Percentiles rank a stretch among this genome's conserved stretches.
These are phyloP conservation scores for Lepidurus packardi DNA, from an alignment of 1,140 invertebrate genomes.

Conservation along the genomic window DNA sequence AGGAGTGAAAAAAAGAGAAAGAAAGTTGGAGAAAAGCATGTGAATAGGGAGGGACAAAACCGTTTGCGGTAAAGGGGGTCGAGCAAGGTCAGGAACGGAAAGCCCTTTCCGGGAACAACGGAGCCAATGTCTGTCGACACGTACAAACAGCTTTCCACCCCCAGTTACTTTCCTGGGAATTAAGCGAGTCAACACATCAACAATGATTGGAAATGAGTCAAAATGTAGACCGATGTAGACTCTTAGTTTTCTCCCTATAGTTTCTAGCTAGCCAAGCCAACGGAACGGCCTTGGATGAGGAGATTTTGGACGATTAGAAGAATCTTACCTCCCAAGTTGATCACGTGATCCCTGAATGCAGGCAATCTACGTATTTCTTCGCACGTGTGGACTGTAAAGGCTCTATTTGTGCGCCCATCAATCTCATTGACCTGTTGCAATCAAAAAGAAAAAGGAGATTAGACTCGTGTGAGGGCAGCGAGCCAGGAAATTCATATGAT, in stretches of 20 bases:
- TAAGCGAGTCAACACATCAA: not conserved
- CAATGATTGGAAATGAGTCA: not conserved
- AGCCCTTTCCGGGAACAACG: constrained; percentile 1
- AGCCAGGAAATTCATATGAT: not conserved
- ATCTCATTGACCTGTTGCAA: not conserved
- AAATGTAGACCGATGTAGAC: not conserved
- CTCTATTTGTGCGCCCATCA: not conserved
- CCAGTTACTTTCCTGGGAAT: constrained; percentile 14
- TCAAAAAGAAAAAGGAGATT: not conserved
- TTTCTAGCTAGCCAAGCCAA: not conserved
- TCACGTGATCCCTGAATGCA: not conserved
- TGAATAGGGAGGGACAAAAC: not conserved
- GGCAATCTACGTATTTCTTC: not conserved
- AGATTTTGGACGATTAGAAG: not conserved
- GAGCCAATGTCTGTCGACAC: not conserved
- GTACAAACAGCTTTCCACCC: not conserved
- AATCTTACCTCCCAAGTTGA: not conserved
- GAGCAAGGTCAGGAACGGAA: constrained; percentile 4
- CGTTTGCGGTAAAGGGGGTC: not conserved
- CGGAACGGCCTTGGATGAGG: not conserved
- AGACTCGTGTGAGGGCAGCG: not conserved
- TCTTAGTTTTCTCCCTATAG: not conserved
- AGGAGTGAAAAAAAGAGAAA: not conserved
- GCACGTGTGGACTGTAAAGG: not conserved
- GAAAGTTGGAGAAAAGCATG: not conserved